These are phyloP conservation scores for Amphipoea lucens DNA, from an alignment of 2,888 invertebrate species.

Conservation along the genomic window DNA sequence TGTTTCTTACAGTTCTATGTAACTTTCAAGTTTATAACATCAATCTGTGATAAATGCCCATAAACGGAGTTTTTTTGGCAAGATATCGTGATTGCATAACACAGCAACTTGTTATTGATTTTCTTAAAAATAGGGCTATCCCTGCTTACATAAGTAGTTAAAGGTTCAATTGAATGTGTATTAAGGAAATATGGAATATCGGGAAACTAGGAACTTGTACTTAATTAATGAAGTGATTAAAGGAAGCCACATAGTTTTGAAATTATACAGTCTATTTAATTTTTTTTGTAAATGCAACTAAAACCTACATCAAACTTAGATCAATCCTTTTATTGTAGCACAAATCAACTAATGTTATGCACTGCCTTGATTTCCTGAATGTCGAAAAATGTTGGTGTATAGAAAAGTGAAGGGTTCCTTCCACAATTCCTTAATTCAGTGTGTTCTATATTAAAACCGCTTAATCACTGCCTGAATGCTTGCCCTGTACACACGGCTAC, in stretches of 20 bases:
- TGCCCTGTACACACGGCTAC: constrained; percentile 6
- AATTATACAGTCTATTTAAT: neutral
- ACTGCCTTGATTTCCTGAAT: neutral
- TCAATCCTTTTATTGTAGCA: neutral
- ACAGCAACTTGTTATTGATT: constrained; percentile 66
- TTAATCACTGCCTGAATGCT: constrained; percentile 34
- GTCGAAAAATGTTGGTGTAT: neutral
- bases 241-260: neutral
- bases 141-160: constrained; percentile 62
- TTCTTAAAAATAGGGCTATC: constrained; percentile 47
- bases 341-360: neutral
- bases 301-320: neutral
- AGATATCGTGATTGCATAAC: constrained; percentile 76
- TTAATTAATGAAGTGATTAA: neutral
- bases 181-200: constrained; percentile 57
- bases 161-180: constrained; percentile 64
- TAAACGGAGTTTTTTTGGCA: constrained; percentile 10
- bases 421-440: constrained; percentile 43
- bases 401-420: neutral
- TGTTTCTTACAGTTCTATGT: neutral
- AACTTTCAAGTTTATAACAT: neutral
- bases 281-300: neutral
- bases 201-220: neutral
- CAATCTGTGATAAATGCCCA: constrained; percentile 1
- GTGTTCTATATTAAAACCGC: constrained; percentile 15